Evolutionary conservation across 2,797 vertebrate genomes (phyloP).

Genomic region (Thripadectes ignobilis): DNA sequence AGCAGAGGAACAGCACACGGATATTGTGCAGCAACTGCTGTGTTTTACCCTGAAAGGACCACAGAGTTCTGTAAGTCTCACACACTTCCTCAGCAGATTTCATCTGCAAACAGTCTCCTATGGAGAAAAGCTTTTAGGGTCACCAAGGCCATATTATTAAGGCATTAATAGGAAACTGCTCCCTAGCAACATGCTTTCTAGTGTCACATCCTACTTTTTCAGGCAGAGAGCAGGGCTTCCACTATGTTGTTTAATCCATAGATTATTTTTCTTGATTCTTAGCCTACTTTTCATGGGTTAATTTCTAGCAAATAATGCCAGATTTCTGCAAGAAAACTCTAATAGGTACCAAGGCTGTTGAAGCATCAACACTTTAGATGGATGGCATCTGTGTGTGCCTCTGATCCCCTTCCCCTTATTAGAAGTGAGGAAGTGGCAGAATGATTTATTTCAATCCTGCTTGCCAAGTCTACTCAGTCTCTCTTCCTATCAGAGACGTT

Average conservation of each 20-base stretch:
- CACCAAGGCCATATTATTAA: background rate
- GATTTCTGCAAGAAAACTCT: background rate
- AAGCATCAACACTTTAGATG: background rate
- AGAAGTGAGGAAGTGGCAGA: background rate
- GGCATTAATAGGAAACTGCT: background rate
- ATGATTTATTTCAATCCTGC: slow-evolving; percentile 15
- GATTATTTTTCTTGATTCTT: background rate
- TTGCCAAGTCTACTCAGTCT: background rate
- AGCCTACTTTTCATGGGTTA: background rate
- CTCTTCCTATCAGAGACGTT: background rate
- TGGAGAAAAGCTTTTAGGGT: background rate
- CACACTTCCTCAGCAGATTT: background rate
- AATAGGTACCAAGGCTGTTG: background rate
- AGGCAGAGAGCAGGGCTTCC: background rate
- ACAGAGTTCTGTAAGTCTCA: background rate
- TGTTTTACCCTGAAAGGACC: background rate
- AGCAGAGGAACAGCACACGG: background rate
- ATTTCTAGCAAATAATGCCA: background rate
- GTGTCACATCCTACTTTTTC: background rate
- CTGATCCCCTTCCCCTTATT: background rate
- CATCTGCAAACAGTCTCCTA: background rate
- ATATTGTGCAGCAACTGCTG: background rate
- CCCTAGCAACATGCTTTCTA: background rate
- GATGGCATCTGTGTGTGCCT: background rate
- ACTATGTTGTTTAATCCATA: background rate